Evolutionary conservation across 2,888 invertebrate species (phyloP).

Genomic region (Drosophila mimetica): DNA sequence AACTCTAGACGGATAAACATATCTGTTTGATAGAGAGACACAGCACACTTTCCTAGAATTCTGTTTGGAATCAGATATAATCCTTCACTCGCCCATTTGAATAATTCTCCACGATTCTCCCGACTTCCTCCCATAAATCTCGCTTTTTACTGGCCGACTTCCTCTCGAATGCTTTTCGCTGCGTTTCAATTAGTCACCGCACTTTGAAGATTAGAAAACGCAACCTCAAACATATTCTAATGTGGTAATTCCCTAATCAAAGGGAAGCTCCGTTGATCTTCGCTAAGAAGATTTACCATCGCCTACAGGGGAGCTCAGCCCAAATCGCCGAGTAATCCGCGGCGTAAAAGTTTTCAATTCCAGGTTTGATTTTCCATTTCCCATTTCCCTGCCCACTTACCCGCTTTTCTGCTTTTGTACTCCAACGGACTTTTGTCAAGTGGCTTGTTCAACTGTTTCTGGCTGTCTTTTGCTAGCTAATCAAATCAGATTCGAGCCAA

Average conservation of each 20-base stretch:
- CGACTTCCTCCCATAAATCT: conserved; percentile 42
- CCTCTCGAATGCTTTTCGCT: conserved; percentile 7
- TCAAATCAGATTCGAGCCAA: conserved; percentile 18
- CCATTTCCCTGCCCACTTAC: conserved; percentile 27
- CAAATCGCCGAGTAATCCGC: conserved; percentile 32
- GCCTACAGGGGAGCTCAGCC: conserved; percentile 40
- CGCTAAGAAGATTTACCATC: conserved; percentile 33
- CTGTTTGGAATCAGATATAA: conserved; percentile 26
- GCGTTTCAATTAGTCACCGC: conserved; percentile 41
- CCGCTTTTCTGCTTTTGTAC: conserved; percentile 30
- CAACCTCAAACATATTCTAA: conserved; percentile 14
- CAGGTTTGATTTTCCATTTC: conserved; percentile 23
- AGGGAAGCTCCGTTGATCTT: conserved; percentile 37
- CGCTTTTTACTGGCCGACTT: conserved; percentile 19
- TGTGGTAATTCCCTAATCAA: conserved; percentile 27
- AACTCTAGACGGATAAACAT: conserved; percentile 31
- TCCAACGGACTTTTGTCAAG: conserved; percentile 29
- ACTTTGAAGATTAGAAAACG: conserved; percentile 37
- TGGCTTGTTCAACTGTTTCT: conserved; percentile 16
- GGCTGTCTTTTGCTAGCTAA: conserved; percentile 23
- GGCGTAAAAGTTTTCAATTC: conserved; percentile 38
- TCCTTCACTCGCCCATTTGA: conserved; percentile 38
- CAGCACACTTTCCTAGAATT: conserved; percentile 21
- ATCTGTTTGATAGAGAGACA: conserved; percentile 16
- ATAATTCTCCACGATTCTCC: conserved; percentile 13